These are phyloP conservation scores for Eupithecia subfuscata DNA, from an alignment of 2,888 invertebrate species.

Conservation along the genomic window DNA sequence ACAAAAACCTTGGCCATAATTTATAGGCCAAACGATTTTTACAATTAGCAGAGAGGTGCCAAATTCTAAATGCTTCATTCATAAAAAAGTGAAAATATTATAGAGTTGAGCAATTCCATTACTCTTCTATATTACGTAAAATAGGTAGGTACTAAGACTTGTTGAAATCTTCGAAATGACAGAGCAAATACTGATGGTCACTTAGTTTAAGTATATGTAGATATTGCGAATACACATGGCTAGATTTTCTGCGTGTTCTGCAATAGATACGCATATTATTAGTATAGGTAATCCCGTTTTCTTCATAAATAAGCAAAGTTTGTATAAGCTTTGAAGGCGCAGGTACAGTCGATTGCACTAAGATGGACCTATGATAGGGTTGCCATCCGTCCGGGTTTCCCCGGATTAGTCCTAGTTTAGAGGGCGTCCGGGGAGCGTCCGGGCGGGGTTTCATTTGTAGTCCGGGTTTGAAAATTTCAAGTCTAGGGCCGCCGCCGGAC, in stretches of 20 bases:
- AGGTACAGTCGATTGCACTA: background rate
- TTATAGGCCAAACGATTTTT: background rate
- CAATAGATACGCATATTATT: conserved; percentile 10
- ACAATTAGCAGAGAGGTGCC: conserved; percentile 14
- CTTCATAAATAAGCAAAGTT: background rate
- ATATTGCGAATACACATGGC: conserved; percentile 11
- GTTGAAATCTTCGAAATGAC: conserved; percentile 15
- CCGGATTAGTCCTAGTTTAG: no score
- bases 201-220: background rate
- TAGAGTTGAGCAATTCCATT: conserved; percentile 19
- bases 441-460: no score
- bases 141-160: conserved; percentile 10
- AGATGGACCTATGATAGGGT: background rate
- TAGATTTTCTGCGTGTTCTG: background rate
- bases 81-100: conserved; percentile 18
- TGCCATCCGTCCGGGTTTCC: no score
- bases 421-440: no score
- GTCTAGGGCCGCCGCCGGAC: no score
- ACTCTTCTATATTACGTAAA: conserved; percentile 18
- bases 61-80: background rate
- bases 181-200: conserved; percentile 12
- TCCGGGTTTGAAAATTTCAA: no score
- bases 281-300: background rate
- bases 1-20: background rate
- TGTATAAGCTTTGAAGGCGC: background rate